Evolutionary conservation across 1,140 invertebrate species (phyloP).

Genomic region (Saccostrea cuccullata): DNA sequence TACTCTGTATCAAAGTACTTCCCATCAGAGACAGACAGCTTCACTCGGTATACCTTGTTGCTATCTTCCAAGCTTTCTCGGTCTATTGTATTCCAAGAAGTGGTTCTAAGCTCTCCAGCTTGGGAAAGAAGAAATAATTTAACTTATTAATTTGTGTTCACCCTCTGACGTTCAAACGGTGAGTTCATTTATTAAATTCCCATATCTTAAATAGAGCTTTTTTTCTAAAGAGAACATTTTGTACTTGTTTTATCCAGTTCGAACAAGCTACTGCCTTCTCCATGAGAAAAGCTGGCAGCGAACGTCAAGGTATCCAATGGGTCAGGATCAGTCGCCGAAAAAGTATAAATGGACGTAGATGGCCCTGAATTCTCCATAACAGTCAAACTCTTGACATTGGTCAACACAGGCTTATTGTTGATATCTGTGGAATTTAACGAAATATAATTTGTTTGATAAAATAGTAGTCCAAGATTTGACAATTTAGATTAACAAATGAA

Average conservation of each 20-base stretch:
- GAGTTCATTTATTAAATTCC: background rate
- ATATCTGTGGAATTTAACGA: conserved; percentile 21
- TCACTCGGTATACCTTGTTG: background rate
- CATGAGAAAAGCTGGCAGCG: background rate
- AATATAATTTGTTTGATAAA: background rate
- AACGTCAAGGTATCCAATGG: conserved; percentile 7
- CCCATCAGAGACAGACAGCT: conserved; percentile 36
- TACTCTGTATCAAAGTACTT: conserved; percentile 13
- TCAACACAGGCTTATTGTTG: conserved; percentile 26
- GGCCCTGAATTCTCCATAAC: conserved; percentile 34
- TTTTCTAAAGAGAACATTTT: too few species aligned
- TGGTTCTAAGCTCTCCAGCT: conserved; percentile 35
- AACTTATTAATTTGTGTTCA: background rate
- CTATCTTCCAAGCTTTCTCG: background rate
- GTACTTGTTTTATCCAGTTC: conserved; percentile 30
- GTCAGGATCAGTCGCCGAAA: conserved; percentile 20
- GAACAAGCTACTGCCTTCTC: conserved; percentile 39
- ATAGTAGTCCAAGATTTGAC: background rate
- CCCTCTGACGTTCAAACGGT: too few species aligned
- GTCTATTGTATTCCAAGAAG: conserved; percentile 26
- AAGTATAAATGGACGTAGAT: conserved; percentile 31
- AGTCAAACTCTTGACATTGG: conserved; percentile 22
- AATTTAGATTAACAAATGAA: background rate
- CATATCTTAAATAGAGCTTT: too few species aligned
- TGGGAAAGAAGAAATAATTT: background rate